A percentile compares a stretch with the other conserved stretches of the same genome.
phyloP scores from a whole-genome alignment of 2,113 vertebrate species.

The Mormyrus iriodes region DNA sequence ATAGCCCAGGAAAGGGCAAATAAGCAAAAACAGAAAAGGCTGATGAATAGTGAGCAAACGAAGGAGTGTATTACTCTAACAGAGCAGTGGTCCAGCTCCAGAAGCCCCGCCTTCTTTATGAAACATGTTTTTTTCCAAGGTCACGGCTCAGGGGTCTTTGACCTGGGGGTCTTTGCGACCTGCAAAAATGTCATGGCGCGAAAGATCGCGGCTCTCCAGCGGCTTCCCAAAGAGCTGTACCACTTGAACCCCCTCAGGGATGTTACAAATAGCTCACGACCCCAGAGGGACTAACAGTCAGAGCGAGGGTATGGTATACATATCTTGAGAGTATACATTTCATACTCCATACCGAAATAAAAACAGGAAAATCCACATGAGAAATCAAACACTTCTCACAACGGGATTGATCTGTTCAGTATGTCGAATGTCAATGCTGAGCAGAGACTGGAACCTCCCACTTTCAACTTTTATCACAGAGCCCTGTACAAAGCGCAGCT shows the following conservation, averaged over 20 bases:
- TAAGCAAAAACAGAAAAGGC: background rate
- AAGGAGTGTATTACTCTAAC: background rate
- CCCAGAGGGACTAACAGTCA: background rate
- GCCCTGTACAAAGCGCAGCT: background rate
- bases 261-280: background rate
- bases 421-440: background rate
- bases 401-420: background rate
- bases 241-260: background rate
- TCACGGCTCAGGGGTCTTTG: background rate
- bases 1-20: background rate
- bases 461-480: background rate
- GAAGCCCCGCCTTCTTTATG: background rate
- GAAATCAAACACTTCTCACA: background rate
- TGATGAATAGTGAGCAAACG: background rate
- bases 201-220: background rate
- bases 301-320: background rate
- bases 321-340: background rate
- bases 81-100: background rate
- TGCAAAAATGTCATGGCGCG: background rate
- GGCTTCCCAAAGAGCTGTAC: background rate
- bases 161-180: background rate
- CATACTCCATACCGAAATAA: background rate
- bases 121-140: background rate
- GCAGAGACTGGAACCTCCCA: background rate
- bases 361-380: background rate